Conservation (phyloP, 2,113 vertebrate genomes). For the Perca flavescens region DNA sequence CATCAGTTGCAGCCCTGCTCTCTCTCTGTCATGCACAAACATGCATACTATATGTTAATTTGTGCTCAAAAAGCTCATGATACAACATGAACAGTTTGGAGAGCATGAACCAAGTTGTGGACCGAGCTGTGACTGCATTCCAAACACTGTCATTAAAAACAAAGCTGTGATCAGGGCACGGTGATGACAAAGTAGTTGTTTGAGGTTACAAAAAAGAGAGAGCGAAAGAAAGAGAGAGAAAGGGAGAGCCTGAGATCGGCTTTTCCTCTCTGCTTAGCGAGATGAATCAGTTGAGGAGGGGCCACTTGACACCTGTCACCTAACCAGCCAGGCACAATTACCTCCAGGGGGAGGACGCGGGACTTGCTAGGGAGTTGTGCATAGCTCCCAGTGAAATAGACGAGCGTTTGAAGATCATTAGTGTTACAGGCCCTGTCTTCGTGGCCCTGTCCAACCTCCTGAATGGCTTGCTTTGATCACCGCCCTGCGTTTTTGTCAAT, state of each 20-base stretch:
- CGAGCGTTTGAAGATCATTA: constrained; percentile 87
- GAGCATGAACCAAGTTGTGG: neutral
- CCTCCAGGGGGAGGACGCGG: constrained; percentile 79
- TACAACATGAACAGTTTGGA: constrained; percentile 2
- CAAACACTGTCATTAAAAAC: constrained; percentile 25
- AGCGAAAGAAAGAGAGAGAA: constrained; percentile 26
- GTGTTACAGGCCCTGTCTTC: constrained; percentile 86
- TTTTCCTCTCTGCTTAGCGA: constrained; percentile 79
- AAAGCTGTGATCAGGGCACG: constrained; percentile 10
- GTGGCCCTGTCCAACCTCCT: constrained; percentile 84
- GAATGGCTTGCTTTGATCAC: constrained; percentile 85
- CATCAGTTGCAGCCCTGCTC: neutral
- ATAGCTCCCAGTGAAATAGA: constrained; percentile 82
- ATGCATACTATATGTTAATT: neutral
- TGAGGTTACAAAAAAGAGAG: constrained; percentile 57
- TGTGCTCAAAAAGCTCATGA: neutral
- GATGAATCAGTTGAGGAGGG: constrained; percentile 81
- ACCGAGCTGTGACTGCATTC: neutral
- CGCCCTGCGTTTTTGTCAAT: constrained; percentile 81
- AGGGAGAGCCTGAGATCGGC: constrained; percentile 52
- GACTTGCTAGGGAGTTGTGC: constrained; percentile 81
- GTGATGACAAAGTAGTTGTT: constrained; percentile 53
- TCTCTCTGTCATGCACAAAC: neutral
- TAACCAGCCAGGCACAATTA: constrained; percentile 84
- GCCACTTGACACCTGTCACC: constrained; percentile 86